A percentile compares a stretch with the other conserved stretches of the same genome.
Conservation (phyloP, 2,888 invertebrate genomes). For the Hecatera dysodea region DNA sequence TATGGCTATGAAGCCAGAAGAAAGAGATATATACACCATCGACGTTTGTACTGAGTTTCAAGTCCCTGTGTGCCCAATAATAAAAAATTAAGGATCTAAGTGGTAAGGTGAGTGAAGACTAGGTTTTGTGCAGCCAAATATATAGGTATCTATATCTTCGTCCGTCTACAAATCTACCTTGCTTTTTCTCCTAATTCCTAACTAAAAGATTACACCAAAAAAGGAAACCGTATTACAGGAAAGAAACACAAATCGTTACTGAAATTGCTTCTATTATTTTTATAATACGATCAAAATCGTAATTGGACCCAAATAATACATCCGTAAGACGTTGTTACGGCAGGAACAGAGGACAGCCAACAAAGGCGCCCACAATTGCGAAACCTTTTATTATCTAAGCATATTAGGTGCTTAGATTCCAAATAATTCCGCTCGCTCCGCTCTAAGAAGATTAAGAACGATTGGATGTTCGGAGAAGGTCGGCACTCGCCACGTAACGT, state of each 20-base stretch:
- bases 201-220: slow-evolving; percentile 4
- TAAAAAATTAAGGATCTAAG: too few species aligned
- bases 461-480: slow-evolving; percentile 89
- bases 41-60: too few species aligned
- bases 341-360: slow-evolving; percentile 60
- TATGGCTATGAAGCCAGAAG: too few species aligned
- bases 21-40: too few species aligned
- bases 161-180: neutral
- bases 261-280: slow-evolving; percentile 54
- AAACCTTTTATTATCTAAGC: slow-evolving; percentile 88
- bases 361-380: slow-evolving; percentile 73
- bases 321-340: slow-evolving; percentile 51
- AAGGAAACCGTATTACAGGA: slow-evolving; percentile 2
- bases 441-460: slow-evolving; percentile 89
- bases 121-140: too few species aligned
- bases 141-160: too few species aligned
- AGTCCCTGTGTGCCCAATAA: neutral
- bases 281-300: slow-evolving; percentile 58
- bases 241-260: slow-evolving; percentile 25
- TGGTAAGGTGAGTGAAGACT: neutral
- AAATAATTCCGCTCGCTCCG: slow-evolving; percentile 86
- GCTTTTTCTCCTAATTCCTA: neutral
- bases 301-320: slow-evolving; percentile 62
- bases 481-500: slow-evolving; percentile 77
- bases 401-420: slow-evolving; percentile 86